phyloP scores from a whole-genome alignment of 2,113 vertebrate genomes.

The Australoheros scitulus region DNA sequence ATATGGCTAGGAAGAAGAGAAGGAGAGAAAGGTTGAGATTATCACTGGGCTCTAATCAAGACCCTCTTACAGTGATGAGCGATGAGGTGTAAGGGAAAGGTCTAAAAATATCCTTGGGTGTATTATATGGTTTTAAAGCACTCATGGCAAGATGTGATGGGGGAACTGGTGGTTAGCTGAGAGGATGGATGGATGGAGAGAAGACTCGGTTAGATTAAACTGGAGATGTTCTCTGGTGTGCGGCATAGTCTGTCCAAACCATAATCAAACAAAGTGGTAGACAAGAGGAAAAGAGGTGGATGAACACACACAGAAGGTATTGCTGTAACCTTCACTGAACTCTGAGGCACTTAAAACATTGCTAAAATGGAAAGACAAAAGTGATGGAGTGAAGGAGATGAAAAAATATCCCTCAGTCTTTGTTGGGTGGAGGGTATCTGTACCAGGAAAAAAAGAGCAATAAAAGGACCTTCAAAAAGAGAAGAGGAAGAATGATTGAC shows the following conservation, averaged over 20 bases:
- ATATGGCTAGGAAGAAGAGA: constrained; percentile 12
- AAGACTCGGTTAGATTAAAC: constrained; percentile 15
- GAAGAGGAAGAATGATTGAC: background rate
- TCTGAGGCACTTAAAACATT: constrained; percentile 15
- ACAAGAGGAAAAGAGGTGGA: background rate
- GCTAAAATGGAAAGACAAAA: background rate
- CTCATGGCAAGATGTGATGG: constrained; percentile 27
- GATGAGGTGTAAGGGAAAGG: constrained; percentile 25
- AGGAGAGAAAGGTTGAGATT: constrained; percentile 43
- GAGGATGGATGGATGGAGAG: constrained; percentile 19
- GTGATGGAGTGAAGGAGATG: background rate
- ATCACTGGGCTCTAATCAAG: constrained; percentile 57
- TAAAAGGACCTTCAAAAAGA: background rate
- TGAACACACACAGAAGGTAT: background rate
- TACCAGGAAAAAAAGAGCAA: background rate
- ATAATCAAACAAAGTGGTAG: constrained; percentile 16
- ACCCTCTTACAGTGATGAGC: constrained; percentile 42
- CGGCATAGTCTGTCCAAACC: background rate
- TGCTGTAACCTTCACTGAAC: background rate
- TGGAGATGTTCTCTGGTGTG: constrained; percentile 13
- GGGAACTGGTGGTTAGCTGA: constrained; percentile 15
- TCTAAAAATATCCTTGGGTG: constrained; percentile 48
- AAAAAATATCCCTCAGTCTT: background rate
- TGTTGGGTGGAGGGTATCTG: background rate
- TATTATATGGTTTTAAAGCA: constrained; percentile 47